Evolutionary conservation across 1,140 invertebrate genomes (phyloP), one percentile per base, ranked within the genome.

Genomic region (Penaeus vannamei): DNA sequence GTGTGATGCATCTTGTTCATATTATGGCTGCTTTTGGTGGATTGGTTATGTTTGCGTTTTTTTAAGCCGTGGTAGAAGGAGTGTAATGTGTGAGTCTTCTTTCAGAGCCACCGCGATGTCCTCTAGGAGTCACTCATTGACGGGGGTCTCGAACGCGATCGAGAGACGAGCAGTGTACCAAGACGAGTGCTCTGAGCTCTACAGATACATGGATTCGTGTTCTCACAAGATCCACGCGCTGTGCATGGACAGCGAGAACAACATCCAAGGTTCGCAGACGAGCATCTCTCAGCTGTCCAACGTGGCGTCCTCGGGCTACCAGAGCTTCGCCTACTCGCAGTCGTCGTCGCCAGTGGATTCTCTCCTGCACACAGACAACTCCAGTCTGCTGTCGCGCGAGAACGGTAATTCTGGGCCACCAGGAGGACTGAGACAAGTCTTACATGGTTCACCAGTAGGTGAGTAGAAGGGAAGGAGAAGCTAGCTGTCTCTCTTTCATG

Each of bases 251-350:
- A 62, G 72, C 32, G 89, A 90, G 26, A 87, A 84, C 60, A 90
- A 90, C 64, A 90, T 87, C 32, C 84, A 86, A 61, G 89, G 85
- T 22, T 90, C 89, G 61, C 95, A 96, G 91, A 94, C 95, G 10
- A 96, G 96, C 2, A 97, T 97, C 84, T 96, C 96, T 88, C 96
- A 96, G 86, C 92, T 97, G 59, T 97, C 96, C 26, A 96, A 96
- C 86, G 96, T 97, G 85, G 96, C 96, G 1, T 97, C 96, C 29
- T 97, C 96, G 1, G 97, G 97, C 1, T 98, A 98, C 92, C 97
- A 98, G 93, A 97, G 97, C 91, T 97, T 97, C 92, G 96, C 96
- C 20, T 97, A 97, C 92, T 97, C 96, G 92, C 97, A 97, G 92
- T 97, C 96, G 87, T 97, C 96, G 91, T 97, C 96, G 92, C 97